These are phyloP conservation scores for Harpagoxenus sublaevis DNA, from an alignment of 2,888 invertebrate genomes.

Conservation along the genomic window DNA sequence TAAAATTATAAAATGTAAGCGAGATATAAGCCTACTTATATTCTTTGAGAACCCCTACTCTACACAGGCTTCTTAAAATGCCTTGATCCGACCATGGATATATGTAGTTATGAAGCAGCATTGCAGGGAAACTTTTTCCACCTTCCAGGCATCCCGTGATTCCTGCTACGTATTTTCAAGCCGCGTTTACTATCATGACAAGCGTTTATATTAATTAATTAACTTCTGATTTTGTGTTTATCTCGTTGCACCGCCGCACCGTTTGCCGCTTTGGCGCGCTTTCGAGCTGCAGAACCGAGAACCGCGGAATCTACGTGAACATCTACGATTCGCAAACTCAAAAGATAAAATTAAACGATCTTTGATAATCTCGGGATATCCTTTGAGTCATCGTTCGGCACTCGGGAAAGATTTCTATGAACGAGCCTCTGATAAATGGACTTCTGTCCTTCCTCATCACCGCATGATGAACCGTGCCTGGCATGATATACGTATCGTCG, in stretches of 20 bases:
- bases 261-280: conserved; percentile 20
- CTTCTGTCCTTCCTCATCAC: conserved; percentile 43
- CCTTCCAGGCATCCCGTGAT: conserved; percentile 32
- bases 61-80: background rate
- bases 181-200: conserved; percentile 32
- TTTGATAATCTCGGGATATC: conserved; percentile 25
- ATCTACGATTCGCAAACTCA: background rate
- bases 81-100: conserved; percentile 22
- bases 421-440: conserved; percentile 47
- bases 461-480: background rate
- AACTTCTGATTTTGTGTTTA: conserved; percentile 18
- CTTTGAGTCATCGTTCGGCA: conserved; percentile 26
- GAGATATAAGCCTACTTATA: background rate
- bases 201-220: conserved; percentile 50
- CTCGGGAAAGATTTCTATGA: conserved; percentile 34
- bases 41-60: background rate
- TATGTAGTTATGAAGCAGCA: conserved; percentile 37
- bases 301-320: background rate
- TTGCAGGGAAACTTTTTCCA: conserved; percentile 26
- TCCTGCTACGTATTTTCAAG: conserved; percentile 31
- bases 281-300: background rate
- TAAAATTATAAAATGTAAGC: background rate
- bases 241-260: background rate
- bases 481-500: conserved; percentile 31
- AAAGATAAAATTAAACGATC: conserved; percentile 25